Base-by-base conservation (phyloP, 2,113 vertebrate genomes). In the Nipponia nippon region DNA sequence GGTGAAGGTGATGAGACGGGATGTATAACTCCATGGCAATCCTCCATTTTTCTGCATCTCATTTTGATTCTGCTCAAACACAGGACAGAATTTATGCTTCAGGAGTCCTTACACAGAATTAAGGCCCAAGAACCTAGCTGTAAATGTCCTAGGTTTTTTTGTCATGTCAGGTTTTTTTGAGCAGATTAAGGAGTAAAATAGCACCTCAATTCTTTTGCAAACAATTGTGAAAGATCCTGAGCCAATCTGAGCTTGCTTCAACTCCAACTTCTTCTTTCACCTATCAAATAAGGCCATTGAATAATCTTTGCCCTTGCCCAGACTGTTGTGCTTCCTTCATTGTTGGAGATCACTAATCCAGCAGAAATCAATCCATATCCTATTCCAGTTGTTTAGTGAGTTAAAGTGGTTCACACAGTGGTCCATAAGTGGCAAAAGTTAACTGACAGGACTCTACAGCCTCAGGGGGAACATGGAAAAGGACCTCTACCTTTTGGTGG, bases 141-240 rank as follows among this genome's bases (percentile, higher is more conserved):
- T 23, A 53, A 69, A 25, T 34, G 22, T 27, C 29, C 7, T 36
- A 32, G 2, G 0, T 3, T 69, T 87, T 87, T 56, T 44, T 61
- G 14, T 14, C 13, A 20, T 49, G 11, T 17, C 47, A 9, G 7
- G 0, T 2, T 9, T n/a, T 66, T 71, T 40, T 47, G 1, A 53
- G 16, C 5, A 73, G 14, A 38, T 23, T 42, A 67, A 55, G 15
- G 27, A 62, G 46, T 49, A 93, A 89, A 82, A 53, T 25, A 82
- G 2, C 5, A 32, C 6, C 20, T 78, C n/a, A 30, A 15, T 56
- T 69, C 16, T 76, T 92, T 67, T 7, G 2, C 7, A 49, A 87
- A 29, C 2, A 38, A 5, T 19, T 65, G 13, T 47, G n/a, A 79
- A 87, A 63, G 9, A 70, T 50, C 10, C 25, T 29, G 7, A 7